phyloP scores from a whole-genome alignment of 2,113 vertebrate genomes.

The Periophthalmus modestus region DNA sequence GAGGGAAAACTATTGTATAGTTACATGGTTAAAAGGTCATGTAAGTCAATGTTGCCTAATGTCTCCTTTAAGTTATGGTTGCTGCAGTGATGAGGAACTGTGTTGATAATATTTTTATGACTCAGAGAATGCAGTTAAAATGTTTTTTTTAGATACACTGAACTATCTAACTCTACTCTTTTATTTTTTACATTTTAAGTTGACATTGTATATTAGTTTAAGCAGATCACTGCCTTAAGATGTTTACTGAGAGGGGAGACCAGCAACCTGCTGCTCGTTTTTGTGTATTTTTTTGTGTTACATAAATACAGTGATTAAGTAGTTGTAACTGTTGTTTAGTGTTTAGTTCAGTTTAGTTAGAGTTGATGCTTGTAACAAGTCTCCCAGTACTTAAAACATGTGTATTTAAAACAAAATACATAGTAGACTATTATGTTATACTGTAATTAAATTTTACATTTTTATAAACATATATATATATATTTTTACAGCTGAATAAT shows the following conservation, averaged over 20 bases:
- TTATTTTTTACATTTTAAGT: constrained; percentile 44
- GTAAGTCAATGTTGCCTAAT: too few species aligned
- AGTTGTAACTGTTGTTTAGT: constrained; percentile 14
- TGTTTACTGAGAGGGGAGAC: constrained; percentile 56
- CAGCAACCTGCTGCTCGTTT: constrained; percentile 40
- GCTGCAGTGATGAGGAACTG: background rate
- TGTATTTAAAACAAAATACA: background rate
- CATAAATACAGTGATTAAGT: constrained; percentile 32
- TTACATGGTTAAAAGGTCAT: too few species aligned
- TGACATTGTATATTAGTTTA: constrained; percentile 30
- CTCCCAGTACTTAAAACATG: background rate
- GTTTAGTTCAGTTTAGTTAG: constrained; percentile 19
- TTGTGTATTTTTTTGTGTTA: constrained; percentile 41
- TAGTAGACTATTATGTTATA: background rate
- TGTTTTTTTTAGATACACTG: constrained; percentile 56
- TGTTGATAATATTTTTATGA: too few species aligned
- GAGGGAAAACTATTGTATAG: too few species aligned
- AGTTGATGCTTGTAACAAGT: constrained; percentile 24
- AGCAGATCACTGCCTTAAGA: constrained; percentile 76
- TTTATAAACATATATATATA: background rate
- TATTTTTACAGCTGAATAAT: constrained; percentile 22
- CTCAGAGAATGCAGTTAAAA: constrained; percentile 30
- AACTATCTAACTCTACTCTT: constrained; percentile 60
- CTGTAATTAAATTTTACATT: background rate
- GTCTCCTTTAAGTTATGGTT: background rate